Conservation (phyloP, 2,797 vertebrate species). For the Crenuchus spilurus region DNA sequence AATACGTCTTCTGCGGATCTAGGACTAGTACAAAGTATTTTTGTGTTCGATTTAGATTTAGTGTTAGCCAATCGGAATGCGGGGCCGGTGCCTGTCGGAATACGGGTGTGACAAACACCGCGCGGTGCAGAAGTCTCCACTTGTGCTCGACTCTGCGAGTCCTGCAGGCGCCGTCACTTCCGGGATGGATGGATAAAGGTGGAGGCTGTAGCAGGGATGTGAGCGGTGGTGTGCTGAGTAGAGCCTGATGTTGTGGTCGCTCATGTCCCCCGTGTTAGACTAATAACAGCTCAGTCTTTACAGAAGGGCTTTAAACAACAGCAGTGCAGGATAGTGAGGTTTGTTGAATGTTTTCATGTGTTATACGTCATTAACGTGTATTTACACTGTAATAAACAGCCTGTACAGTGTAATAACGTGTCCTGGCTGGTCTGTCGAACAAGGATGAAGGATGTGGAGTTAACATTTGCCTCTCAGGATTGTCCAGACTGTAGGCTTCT, state of each 20-base stretch:
- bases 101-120: background rate
- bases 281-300: background rate
- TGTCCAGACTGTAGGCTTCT: too few species aligned
- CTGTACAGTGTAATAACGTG: too few species aligned
- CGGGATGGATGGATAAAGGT: background rate
- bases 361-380: background rate
- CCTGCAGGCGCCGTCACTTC: constrained; percentile 15
- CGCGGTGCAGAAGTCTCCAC: constrained; percentile 25
- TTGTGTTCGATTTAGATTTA: too few species aligned
- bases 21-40: too few species aligned
- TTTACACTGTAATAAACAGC: background rate
- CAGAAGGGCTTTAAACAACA: background rate
- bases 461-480: too few species aligned
- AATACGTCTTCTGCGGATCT: too few species aligned
- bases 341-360: background rate
- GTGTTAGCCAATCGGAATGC: background rate
- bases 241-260: too few species aligned
- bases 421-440: too few species aligned
- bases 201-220: background rate
- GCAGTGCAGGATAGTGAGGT: background rate
- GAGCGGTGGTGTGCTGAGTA: too few species aligned
- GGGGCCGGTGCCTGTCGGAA: background rate
- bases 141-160: constrained; percentile 28
- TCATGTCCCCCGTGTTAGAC: background rate
- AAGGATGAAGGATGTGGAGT: too few species aligned